A percentile compares a stretch with the other conserved stretches of the same genome.
phyloP scores from a whole-genome alignment of 2,113 vertebrate species.

The Elephantulus edwardii region DNA sequence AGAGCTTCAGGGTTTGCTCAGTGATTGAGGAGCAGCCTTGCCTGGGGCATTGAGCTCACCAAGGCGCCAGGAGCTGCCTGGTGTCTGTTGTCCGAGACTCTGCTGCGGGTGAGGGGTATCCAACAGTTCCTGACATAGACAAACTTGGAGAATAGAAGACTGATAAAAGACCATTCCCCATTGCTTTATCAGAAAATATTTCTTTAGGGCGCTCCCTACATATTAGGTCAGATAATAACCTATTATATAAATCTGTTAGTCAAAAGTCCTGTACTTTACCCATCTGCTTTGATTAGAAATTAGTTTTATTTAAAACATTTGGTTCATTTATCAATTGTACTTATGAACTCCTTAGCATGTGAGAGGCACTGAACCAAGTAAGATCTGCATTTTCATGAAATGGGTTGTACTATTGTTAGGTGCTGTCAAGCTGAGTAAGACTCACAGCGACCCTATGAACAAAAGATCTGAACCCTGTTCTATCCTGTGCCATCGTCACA shows the following conservation, averaged over 20 bases:
- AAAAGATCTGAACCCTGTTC: no score
- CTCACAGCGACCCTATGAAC: no score
- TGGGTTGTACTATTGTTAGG: neutral
- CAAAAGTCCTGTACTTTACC: neutral
- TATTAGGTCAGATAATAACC: neutral
- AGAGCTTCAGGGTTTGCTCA: neutral
- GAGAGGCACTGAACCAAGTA: neutral
- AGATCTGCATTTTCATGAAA: neutral
- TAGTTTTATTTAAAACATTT: neutral
- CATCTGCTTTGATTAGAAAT: neutral
- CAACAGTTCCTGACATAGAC: neutral
- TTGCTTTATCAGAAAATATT: neutral
- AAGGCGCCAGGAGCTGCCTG: rapidly evolving
- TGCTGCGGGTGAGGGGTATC: neutral
- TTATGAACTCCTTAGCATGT: neutral
- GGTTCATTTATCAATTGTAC: neutral
- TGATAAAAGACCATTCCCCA: neutral
- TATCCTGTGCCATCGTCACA: no score
- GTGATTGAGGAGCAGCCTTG: neutral
- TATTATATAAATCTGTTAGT: neutral
- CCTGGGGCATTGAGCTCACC: neutral
- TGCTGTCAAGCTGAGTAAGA: no score
- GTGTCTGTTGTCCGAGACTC: neutral
- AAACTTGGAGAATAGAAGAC: neutral
- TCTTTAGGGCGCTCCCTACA: neutral